A percentile compares a stretch with the other conserved stretches of the same genome.
Evolutionary conservation across 2,888 invertebrate genomes (phyloP).

Genomic region (Trissonchulus latispiculum): DNA sequence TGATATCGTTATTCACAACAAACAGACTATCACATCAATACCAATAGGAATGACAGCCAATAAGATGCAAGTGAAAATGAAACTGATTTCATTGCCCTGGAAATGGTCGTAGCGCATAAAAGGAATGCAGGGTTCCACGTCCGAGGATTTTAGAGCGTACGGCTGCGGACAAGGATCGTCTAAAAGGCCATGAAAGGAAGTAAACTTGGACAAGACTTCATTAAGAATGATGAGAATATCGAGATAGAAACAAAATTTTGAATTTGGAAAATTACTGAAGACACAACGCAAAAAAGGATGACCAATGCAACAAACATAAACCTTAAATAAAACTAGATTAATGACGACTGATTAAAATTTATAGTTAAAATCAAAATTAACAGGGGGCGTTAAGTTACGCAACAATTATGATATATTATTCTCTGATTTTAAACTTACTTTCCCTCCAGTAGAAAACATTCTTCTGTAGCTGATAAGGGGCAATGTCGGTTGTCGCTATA

Average conservation of each 20-base stretch:
- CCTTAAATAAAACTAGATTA: too few relatives aligned
- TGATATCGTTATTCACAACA: too few relatives aligned
- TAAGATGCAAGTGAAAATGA: constrained; percentile 84
- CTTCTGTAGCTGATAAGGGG: constrained; percentile 63
- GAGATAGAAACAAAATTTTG: too few relatives aligned
- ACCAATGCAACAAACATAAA: too few relatives aligned
- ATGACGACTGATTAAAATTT: too few relatives aligned
- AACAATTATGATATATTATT: constrained; percentile 17
- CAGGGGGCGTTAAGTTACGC: too few relatives aligned
- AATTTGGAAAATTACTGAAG: too few relatives aligned
- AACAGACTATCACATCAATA: constrained; percentile 43
- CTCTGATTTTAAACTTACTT: constrained; percentile 41
- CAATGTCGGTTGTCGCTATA: constrained; percentile 70
- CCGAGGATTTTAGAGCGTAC: constrained; percentile 69
- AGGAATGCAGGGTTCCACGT: constrained; percentile 73
- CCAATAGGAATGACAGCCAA: constrained; percentile 78
- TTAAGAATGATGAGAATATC: too few relatives aligned
- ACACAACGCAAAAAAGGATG: too few relatives aligned
- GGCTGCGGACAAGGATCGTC: constrained; percentile 85
- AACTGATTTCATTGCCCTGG: constrained; percentile 82
- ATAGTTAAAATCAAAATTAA: too few relatives aligned
- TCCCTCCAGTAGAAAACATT: constrained; percentile 73
- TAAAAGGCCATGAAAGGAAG: constrained; percentile 59
- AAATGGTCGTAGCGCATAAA: constrained; percentile 79
- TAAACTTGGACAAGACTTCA: neutral